These are phyloP conservation scores for Spilogale gracilis DNA, from an alignment of 2,113 vertebrate species.

Conservation along the genomic window DNA sequence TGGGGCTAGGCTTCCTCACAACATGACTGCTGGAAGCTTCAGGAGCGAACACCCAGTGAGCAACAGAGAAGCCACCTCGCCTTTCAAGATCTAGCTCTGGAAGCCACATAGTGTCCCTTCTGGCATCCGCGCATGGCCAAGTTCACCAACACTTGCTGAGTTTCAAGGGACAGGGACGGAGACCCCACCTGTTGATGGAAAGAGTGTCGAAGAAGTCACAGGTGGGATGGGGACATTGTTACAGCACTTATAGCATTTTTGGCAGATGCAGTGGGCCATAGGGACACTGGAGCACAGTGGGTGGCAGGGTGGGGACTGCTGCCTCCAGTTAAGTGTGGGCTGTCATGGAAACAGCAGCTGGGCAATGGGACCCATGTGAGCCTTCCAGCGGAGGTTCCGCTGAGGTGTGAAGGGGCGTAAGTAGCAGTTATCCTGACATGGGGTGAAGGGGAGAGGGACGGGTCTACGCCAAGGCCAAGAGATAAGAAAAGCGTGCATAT, in stretches of 20 bases:
- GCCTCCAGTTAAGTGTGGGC: neutral
- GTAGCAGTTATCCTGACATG: neutral
- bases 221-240: fast-evolving
- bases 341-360: neutral
- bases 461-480: neutral
- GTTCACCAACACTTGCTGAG: neutral
- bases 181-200: neutral
- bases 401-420: neutral
- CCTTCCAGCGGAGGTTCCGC: neutral
- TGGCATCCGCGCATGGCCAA: fast-evolving
- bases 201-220: fast-evolving
- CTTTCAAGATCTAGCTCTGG: neutral
- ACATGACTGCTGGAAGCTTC: neutral
- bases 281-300: fast-evolving
- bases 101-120: neutral
- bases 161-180: neutral
- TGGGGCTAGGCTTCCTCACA: neutral
- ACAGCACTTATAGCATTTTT: neutral
- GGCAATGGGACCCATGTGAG: fast-evolving
- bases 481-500: fast-evolving
- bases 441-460: neutral
- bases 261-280: neutral
- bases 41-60: neutral
- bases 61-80: fast-evolving
- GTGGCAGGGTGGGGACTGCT: fast-evolving